Evolutionary conservation across 1,140 invertebrate genomes (phyloP).

Genomic region (Zaprionus ornatus): DNA sequence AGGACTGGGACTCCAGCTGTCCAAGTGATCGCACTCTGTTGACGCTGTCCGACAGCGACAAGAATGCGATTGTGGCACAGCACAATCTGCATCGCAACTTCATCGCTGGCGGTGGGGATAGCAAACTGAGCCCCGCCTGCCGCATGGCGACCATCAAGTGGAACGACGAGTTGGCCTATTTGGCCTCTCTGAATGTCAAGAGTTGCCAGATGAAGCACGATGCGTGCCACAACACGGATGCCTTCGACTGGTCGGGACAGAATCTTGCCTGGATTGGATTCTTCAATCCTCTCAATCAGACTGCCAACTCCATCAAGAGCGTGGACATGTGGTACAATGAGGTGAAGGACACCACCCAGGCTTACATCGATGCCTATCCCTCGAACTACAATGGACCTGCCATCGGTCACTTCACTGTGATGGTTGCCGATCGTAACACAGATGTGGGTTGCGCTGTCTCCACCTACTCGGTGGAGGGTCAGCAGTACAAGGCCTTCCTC

Average conservation of each 20-base stretch:
- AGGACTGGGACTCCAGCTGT: constrained; percentile 56
- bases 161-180: constrained; percentile 67
- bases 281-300: constrained; percentile 37
- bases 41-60: constrained; percentile 25
- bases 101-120: constrained; percentile 58
- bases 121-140: constrained; percentile 57
- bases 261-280: constrained; percentile 72
- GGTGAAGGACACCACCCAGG: constrained; percentile 40
- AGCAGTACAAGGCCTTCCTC: constrained; percentile 56
- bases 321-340: constrained; percentile 69
- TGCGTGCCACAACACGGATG: constrained; percentile 67
- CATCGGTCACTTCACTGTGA: constrained; percentile 76
- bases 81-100: constrained; percentile 63
- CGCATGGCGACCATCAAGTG: constrained; percentile 78
- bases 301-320: constrained; percentile 19
- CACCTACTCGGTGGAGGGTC: constrained; percentile 43
- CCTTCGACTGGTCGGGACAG: constrained; percentile 70
- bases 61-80: constrained; percentile 46
- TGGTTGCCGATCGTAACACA: constrained; percentile 70
- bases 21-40: constrained; percentile 53
- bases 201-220: constrained; percentile 71
- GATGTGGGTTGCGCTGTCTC: constrained; percentile 69
- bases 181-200: constrained; percentile 68
- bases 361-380: constrained; percentile 62
- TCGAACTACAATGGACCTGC: constrained; percentile 47